Base-by-base conservation (phyloP, 2,888 invertebrate species). In the Antheraea assamensis region DNA sequence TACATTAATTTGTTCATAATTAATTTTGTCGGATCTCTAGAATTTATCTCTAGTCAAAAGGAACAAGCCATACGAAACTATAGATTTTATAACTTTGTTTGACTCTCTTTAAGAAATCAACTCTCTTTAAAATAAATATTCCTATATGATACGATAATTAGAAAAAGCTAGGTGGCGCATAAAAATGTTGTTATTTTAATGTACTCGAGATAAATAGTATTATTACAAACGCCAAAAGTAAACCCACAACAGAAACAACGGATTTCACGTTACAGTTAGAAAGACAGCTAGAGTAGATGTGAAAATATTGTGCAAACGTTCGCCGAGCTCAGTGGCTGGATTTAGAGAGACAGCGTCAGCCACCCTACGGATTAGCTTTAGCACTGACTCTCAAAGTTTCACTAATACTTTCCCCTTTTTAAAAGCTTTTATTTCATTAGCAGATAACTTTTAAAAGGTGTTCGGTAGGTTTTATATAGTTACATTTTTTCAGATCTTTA, bases 261-360 rank as follows among this genome's bases (percentile, higher is more conserved):
- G 66, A 66, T 31, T 31, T 66, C 30, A 30, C 31, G 31, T 31
- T 19, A n/a, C 35, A 35, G 68, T 68, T 68, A 68, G 35, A 35
- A 68, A 68, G 35, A 35, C 35, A 35, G 4, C 68, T 68, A 31
- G 66, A 66, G 35, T 80, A 78, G 75, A 79, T 74, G 83, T n/a
- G 81, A 70, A 72, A 72, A 74, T 74, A 74, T 72, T 61, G 72
- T 71, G 52, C 72, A 70, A 74, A 72, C 72, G 52, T 35, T 49
- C 70, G 61, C 47, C 31, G 58, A 64, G 64, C 58, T 72, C 70
- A 72, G 72, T 64, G 70, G 49, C 64, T 21, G 70, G 71, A 71
- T 74, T 74, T 74, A 72, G 70, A 64, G 58, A 74, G 74, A 74
- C 72, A 74, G 74, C 72, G 61, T 31, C 72, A 61, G 64, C 49